Base-by-base conservation (phyloP, 1,140 invertebrate genomes). In the Sweltsa coloradensis region DNA sequence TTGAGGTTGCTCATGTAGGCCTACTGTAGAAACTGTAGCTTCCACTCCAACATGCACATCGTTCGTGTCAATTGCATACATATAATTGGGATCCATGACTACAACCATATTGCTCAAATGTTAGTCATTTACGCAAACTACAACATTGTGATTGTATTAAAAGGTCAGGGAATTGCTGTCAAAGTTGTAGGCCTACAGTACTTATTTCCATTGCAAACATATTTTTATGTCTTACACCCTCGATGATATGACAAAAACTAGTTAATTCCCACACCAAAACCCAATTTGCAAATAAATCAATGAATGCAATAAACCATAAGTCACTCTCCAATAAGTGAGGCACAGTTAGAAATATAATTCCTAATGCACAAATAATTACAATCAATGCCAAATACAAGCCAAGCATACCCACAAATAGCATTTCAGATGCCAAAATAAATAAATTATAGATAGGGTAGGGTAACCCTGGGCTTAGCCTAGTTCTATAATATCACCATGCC, bases 181-280 rank as follows among this genome's bases (percentile, higher is more conserved):
- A 31, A 22, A 21, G 18, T 46, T 21, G 41, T n/a, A 47, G 40
- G 9, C 37, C 24, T 22, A 47, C 24, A 16, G 37, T 47, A 2
- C 24, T 19, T 19, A 47, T 21, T 41, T 47, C 46, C 37, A 41
- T 47, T 11, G 25, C 25, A n/a, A 47, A 47, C 14, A 47, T 37
- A 25, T 19, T 47, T 21, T 41, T 39, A 25, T 47, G 34, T 41
- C 46, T 47, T 24, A 47, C 24, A 41, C 24, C 34, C 41, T 47
- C 46, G 21, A 47, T 47, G 16, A 47, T 41, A 47, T 47, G 46
- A 29, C 37, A 47, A 19, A 47, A 47, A 47, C 46, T 47, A 27
- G 46, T 47, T n/a, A 47, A 24, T 47, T 47, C 46, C 46, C 46
- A 47, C 5, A 47, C 37, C 13, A 47, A 27, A 2, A 47, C 46